Evolutionary conservation across 1,140 invertebrate species (phyloP).

Genomic region (Dysdera silvatica): DNA sequence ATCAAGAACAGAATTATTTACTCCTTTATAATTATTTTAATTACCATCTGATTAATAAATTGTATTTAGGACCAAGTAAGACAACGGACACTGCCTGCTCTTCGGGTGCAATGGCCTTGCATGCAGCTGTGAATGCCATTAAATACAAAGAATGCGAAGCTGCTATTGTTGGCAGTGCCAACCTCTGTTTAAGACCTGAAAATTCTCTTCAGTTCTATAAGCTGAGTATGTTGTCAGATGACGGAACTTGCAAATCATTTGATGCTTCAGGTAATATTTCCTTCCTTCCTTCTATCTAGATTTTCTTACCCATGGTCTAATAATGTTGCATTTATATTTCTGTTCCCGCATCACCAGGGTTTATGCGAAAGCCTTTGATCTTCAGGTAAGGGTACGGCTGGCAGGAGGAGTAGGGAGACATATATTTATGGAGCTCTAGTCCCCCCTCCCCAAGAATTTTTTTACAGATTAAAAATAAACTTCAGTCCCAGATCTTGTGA

Average conservation of each 20-base stretch:
- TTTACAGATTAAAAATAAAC: too few species aligned
- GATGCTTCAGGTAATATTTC: constrained; percentile 73
- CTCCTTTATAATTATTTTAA: background rate
- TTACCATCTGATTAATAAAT: constrained; percentile 11
- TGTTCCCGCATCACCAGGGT: too few species aligned
- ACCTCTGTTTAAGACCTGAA: constrained; percentile 76
- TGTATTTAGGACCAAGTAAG: constrained; percentile 69
- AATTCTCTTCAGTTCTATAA: constrained; percentile 86
- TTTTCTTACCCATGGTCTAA: too few species aligned
- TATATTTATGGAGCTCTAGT: too few species aligned
- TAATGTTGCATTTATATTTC: too few species aligned
- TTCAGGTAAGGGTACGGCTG: too few species aligned
- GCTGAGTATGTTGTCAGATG: constrained; percentile 77
- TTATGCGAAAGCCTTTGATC: too few species aligned
- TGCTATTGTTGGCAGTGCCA: constrained; percentile 81
- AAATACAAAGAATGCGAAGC: constrained; percentile 77
- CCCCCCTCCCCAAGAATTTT: too few species aligned
- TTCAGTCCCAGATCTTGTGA: too few species aligned
- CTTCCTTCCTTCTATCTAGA: too few species aligned
- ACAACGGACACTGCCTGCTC: constrained; percentile 93
- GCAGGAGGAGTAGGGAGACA: too few species aligned
- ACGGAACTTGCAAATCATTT: constrained; percentile 88
- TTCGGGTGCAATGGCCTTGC: constrained; percentile 77
- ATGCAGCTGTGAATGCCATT: constrained; percentile 76
- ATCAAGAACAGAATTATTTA: background rate